These are phyloP conservation scores for Acanthaster planci DNA, from an alignment of 35 echinoderm and acorn worm species.

Conservation along the genomic window DNA sequence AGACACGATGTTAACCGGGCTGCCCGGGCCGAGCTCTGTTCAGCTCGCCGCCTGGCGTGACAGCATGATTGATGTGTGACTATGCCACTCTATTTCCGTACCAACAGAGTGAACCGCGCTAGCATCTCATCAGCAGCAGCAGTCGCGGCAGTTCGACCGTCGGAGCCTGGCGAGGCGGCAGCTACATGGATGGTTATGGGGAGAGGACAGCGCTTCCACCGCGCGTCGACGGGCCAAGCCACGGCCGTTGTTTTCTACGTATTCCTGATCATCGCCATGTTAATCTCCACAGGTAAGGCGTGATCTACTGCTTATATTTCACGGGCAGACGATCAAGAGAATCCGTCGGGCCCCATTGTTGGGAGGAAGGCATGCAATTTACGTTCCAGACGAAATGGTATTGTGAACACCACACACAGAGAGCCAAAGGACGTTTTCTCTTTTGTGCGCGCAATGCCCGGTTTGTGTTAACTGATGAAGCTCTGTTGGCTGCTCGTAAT, in stretches of 20 bases:
- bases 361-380: constrained; percentile 10
- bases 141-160: neutral
- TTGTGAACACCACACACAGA: neutral
- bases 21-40: constrained; percentile 20
- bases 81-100: constrained; percentile 28
- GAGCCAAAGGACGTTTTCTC: constrained; percentile 3
- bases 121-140: neutral
- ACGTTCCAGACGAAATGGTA: neutral
- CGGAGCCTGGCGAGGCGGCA: constrained; percentile 16
- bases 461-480: constrained; percentile 8
- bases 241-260: constrained; percentile 25
- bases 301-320: neutral
- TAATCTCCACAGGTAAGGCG: constrained; percentile 20
- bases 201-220: constrained; percentile 22
- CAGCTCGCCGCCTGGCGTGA: constrained; percentile 31
- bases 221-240: constrained; percentile 6
- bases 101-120: constrained; percentile 23
- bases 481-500: neutral
- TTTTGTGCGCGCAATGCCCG: neutral
- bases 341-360: neutral
- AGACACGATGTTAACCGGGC: constrained; percentile 15
- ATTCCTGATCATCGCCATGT: constrained; percentile 11
- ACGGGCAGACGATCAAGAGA: constrained; percentile 4
- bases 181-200: constrained; percentile 32
- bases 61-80: constrained; percentile 33